Evolutionary conservation across 1,140 invertebrate species (phyloP), one percentile per base, ranked within the genome.

Genomic region (Chlorops oryzae): DNA sequence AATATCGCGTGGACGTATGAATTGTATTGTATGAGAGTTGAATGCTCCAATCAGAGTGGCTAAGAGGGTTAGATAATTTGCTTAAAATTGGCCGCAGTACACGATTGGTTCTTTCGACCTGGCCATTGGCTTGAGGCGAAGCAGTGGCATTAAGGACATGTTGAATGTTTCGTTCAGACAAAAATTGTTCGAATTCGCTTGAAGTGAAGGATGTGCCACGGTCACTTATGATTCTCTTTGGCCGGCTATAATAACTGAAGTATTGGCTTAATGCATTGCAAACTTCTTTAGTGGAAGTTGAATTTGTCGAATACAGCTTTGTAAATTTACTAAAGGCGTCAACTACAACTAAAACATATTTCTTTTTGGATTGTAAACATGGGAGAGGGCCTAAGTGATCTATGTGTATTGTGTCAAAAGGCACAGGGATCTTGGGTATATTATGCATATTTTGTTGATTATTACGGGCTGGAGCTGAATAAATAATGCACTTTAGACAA

Each of bases 31-130:
- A 39, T 21, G 20, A 24, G 10, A 48, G 37, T 39, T 39, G 28
- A 17, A 27, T 37, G 2, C 39, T 38, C 46, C 46, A 48, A 22
- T 48, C n/a, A n/a, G n/a, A n/a, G n/a, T n/a, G n/a, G n/a, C n/a
- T n/a, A n/a, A n/a, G n/a, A n/a, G n/a, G 37, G 7, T 49, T 18
- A 21, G n/a, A n/a, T n/a, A n/a, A n/a, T n/a, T n/a, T n/a, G n/a
- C n/a, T n/a, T 42, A 49, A 49, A 38, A 49, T 49, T 17, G 13
- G 13, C 21, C 10, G 28, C n/a, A 49, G 23, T 12, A 17, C n/a
- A 17, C 39, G 28, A 17, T 49, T 41, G 5, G 34, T 27, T 25
- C 37, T 48, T 15, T 48, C 37, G 10, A 40, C 47, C 32, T 48
- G 47, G 13, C 37, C 40, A 18, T 42, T 42, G 10, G 21, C 21